Percentiles rank a stretch among this genome's conserved stretches.
Evolutionary conservation across 2,888 invertebrate species (phyloP).

Genomic region (Agapostemon virescens): DNA sequence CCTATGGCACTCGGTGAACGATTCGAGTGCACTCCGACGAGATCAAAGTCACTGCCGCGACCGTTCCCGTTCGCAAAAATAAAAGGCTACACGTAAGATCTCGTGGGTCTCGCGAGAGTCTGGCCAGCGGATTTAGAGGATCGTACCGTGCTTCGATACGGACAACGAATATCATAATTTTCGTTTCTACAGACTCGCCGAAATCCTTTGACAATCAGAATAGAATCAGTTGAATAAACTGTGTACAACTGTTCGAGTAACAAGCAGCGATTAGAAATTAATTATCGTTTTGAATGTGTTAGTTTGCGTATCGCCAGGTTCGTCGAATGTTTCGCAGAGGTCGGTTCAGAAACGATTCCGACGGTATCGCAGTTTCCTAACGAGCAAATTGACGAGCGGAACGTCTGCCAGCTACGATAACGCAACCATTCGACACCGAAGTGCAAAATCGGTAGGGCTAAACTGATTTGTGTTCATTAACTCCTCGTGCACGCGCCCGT

Average conservation of each 20-base stretch:
- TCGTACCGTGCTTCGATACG: neutral
- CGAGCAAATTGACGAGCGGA: neutral
- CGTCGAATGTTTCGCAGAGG: neutral
- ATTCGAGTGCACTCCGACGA: conserved; percentile 45
- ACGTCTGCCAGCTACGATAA: neutral
- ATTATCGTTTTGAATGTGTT: no score
- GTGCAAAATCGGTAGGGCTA: conserved; percentile 36
- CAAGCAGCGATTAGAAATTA: neutral
- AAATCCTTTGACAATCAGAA: neutral
- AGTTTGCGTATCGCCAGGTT: neutral
- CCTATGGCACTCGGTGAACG: conserved; percentile 33
- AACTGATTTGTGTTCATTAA: conserved; percentile 45
- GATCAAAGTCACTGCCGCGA: conserved; percentile 56
- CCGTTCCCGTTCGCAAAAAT: conserved; percentile 26
- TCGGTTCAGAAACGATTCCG: neutral
- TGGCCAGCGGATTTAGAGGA: neutral
- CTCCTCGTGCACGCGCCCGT: neutral
- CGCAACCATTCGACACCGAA: neutral
- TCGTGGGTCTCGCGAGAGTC: conserved; percentile 2
- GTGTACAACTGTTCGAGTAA: no score
- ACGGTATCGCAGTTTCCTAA: neutral
- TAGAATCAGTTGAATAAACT: no score
- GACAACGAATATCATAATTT: neutral
- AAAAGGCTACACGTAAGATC: conserved; percentile 29
- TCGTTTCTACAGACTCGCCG: neutral